These are phyloP conservation scores for Siniperca knerii DNA, from an alignment of 2,113 vertebrate genomes.

Conservation along the genomic window DNA sequence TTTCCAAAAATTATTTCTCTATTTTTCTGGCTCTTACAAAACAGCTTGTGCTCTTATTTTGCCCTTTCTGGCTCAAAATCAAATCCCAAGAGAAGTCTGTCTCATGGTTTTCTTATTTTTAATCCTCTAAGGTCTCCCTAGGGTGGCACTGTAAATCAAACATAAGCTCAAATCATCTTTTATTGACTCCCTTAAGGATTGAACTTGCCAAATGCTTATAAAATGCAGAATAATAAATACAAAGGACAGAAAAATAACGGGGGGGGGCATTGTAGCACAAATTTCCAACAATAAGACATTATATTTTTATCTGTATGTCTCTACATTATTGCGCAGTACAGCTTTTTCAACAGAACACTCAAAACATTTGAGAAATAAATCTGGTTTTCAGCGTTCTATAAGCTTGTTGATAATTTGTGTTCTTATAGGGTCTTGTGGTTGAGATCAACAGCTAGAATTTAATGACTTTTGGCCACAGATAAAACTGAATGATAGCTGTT, in stretches of 20 bases:
- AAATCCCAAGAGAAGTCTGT: not conserved
- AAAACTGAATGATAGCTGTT: not conserved
- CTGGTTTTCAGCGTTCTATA: not conserved
- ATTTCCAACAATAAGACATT: not conserved
- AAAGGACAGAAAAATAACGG: not conserved
- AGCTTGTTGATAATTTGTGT: not conserved
- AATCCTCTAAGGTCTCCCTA: not conserved
- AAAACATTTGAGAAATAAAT: not conserved
- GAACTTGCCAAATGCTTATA: not conserved
- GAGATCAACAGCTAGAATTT: not conserved
- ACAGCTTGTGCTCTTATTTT: not conserved
- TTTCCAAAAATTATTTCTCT: not conserved
- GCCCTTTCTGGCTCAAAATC: not conserved
- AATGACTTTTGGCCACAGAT: not conserved
- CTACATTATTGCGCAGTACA: not conserved
- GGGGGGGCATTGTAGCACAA: not conserved
- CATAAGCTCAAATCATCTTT: not conserved
- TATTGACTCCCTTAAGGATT: not conserved
- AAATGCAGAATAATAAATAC: not conserved
- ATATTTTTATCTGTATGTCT: not conserved
- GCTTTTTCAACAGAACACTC: not conserved
- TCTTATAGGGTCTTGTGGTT: not conserved
- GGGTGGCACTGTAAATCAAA: conserved; percentile 4
- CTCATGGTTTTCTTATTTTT: not conserved
- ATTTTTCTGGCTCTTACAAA: not conserved